A percentile compares a stretch with the other conserved stretches of the same genome.
These are phyloP conservation scores for Ormyrus nitidulus DNA, from an alignment of 2,888 invertebrate species.

Conservation along the genomic window DNA sequence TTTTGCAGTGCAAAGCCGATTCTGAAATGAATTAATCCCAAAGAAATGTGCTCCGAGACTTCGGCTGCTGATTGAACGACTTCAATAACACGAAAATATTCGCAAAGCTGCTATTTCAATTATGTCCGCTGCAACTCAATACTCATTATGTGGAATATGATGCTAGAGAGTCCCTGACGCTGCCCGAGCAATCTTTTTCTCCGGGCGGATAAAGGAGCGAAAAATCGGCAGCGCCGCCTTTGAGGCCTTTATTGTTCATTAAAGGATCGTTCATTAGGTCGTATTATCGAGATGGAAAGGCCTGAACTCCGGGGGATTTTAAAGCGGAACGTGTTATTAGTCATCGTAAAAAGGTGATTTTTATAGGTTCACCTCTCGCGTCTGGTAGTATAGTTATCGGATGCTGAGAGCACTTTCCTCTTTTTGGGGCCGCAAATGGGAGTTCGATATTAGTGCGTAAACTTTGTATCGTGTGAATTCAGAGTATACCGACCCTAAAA, in stretches of 20 bases:
- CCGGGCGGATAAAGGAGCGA: background rate
- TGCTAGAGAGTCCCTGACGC: slow-evolving; percentile 42
- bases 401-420: slow-evolving; percentile 60
- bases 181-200: slow-evolving; percentile 42
- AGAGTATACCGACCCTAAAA: too few species aligned
- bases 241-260: slow-evolving; percentile 48
- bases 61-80: too few species aligned
- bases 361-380: slow-evolving; percentile 49
- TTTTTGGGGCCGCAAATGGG: background rate
- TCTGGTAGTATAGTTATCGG: background rate
- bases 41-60: too few species aligned
- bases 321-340: slow-evolving; percentile 18
- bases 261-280: slow-evolving; percentile 44
- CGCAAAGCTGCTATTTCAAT: too few species aligned
- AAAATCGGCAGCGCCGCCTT: slow-evolving; percentile 18
- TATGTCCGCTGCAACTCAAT: slow-evolving; percentile 49
- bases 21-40: too few species aligned
- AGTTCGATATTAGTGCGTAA: too few species aligned
- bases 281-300: slow-evolving; percentile 36
- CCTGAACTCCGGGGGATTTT: slow-evolving; percentile 2
- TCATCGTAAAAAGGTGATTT: slow-evolving; percentile 25
- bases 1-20: too few species aligned
- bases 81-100: too few species aligned
- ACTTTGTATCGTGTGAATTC: too few species aligned
- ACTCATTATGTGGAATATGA: slow-evolving; percentile 71